phyloP scores from a whole-genome alignment of 1,140 invertebrate genomes.

The Aphaenogaster ashmeadi region DNA sequence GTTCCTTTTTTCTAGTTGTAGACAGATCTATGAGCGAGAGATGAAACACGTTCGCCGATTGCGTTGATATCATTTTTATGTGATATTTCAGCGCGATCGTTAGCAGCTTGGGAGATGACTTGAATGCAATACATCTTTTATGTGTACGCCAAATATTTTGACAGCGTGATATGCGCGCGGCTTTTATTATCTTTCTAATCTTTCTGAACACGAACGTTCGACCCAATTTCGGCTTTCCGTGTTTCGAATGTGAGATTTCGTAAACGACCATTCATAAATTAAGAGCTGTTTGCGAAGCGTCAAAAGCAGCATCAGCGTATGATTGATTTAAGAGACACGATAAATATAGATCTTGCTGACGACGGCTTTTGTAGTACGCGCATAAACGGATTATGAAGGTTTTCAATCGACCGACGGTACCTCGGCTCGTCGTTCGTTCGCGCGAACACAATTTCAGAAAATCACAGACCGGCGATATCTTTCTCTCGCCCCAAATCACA shows the following conservation, averaged over 20 bases:
- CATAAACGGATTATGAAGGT: constrained; percentile 56
- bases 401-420: constrained; percentile 40
- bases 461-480: constrained; percentile 46
- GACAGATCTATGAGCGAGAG: constrained; percentile 29
- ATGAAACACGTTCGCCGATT: constrained; percentile 45
- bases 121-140: neutral
- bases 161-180: neutral
- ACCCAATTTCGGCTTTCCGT: constrained; percentile 43
- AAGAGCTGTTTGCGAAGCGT: constrained; percentile 45
- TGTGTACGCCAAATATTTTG: constrained; percentile 25
- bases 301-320: constrained; percentile 40
- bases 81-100: constrained; percentile 16
- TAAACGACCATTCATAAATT: constrained; percentile 54
- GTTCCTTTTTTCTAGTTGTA: neutral
- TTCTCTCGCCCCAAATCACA: constrained; percentile 52
- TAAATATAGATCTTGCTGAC: constrained; percentile 55
- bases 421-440: neutral
- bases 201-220: neutral
- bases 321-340: constrained; percentile 64
- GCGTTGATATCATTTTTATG: constrained; percentile 19
- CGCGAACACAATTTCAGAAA: constrained; percentile 49
- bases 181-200: constrained; percentile 23
- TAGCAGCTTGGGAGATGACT: neutral
- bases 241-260: constrained; percentile 25
- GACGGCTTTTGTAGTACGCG: constrained; percentile 34